Percentiles rank a stretch among this genome's conserved stretches.
Evolutionary conservation across 35 echinoderm and acorn worm species (phyloP).

Genomic region (Apostichopus japonicus): DNA sequence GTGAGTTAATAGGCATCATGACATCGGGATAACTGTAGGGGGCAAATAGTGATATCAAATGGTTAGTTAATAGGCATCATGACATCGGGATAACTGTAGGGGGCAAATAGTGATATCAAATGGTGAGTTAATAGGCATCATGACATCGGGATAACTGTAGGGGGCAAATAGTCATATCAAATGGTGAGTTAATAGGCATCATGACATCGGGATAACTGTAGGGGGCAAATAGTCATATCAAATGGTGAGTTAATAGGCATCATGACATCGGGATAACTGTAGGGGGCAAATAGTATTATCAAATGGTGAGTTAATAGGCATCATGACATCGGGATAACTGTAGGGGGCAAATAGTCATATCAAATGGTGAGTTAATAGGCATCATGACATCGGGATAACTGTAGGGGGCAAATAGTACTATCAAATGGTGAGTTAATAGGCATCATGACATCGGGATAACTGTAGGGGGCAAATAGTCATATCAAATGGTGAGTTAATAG

Average conservation of each 20-base stretch:
- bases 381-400: constrained; percentile 99
- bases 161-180: neutral
- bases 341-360: neutral
- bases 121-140: constrained; percentile 97
- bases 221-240: neutral
- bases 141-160: constrained; percentile 94
- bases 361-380: constrained; percentile 64
- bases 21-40: constrained; percentile 90
- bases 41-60: neutral
- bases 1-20: constrained; percentile 99
- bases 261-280: constrained; percentile 98
- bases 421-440: constrained; percentile 50
- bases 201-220: constrained; percentile 96
- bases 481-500: constrained; percentile 12
- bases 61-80: constrained; percentile 99
- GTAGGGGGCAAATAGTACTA: neutral
- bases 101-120: neutral
- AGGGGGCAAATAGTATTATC: neutral
- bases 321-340: constrained; percentile 99
- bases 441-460: constrained; percentile 99
- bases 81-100: constrained; percentile 90
- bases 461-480: neutral
- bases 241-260: constrained; percentile 84
- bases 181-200: constrained; percentile 91
- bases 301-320: constrained; percentile 75